Base-by-base conservation (phyloP, 2,888 invertebrate species). In the Drosophila kambysellisi region DNA sequence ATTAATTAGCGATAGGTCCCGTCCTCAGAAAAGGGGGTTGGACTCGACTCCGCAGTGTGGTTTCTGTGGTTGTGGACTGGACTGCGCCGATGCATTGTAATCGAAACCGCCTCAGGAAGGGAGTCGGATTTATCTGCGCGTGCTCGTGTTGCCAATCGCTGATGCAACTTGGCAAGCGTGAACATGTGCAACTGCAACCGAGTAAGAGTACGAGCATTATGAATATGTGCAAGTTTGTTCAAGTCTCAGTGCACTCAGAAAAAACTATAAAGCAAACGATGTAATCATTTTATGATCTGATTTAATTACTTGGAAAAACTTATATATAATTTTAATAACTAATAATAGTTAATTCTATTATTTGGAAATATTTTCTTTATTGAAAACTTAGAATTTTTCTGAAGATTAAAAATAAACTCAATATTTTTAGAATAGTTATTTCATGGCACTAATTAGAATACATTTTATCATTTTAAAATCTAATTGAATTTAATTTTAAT, bases 1-100 rank as follows among this genome's bases (percentile, higher is more conserved):
- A 79, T 90, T 88, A 88, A 88, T 88, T 88, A 87, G 82, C 74
- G 67, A 41, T 66, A 62, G 68, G 46, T 52, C 54, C 60, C 32
- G 20, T 43, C 41, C 51, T 43, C 41, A 48, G 43, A 12, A 37
- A 48, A 41, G 52, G 6, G 33, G 66, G 58, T 39, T 64, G 57
- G 37, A 12, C 20, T 51, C 35, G 37, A 12, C 20, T 51, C 35
- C 51, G 30, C 54, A 33, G n/a, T 29, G 35, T n/a, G 32, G 39
- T 29, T 39, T 8, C 12, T 29, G 39, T 54, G 37, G 37, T 15
- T 29, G 32, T 50, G 37, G 29, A 33, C 51, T 50, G 37, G 29
- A 33, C 51, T 59, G 59, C 52, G 72, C 41, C 72, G 54, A 37
- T 50, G 71, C 33, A 41, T 46, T 62, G 54, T 51, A 62, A 65